Base-by-base conservation (phyloP, 2,888 invertebrate genomes). In the Athalia cordata region DNA sequence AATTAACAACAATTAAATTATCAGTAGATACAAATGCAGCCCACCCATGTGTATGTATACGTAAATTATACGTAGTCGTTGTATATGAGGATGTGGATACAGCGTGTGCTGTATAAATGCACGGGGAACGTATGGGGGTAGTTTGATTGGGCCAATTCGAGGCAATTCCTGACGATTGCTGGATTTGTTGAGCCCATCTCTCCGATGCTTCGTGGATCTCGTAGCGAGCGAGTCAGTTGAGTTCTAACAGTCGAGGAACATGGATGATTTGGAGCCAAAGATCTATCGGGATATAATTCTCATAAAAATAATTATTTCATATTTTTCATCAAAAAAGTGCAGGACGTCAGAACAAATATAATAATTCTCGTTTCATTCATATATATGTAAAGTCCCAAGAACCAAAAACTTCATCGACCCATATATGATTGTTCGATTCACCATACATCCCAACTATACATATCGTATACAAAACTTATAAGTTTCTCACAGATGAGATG, bases 131-230 rank as follows among this genome's bases (percentile, higher is more conserved):
- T 89, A 89, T 89, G 90, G 90, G 90, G 89, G 89, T 89, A 89
- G 90, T 90, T 90, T 90, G 89, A 90, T 90, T 90, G 90, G 89
- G 88, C 89, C 90, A 90, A 90, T 90, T 90, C 90, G 89, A 90
- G 89, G 90, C 90, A 90, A 90, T 90, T 90, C 90, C 89, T 90
- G 89, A 89, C 89, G 90, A 90, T 90, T 90, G 87, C 88, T 88
- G 88, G 89, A 89, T 90, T 90, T 88, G 90, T 90, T 89, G 89
- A 89, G 89, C 86, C 87, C 57, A 15, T 52, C 68, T 15, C 68
- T 11, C 4, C 29, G 68, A 50, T 66, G 52, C 29, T 29, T 29
- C 29, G 29, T 29, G 29, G 2, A 29, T 29, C 55, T 55, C 55
- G 55, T 82, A 82, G 82, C 81, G 87, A 87, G 86, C 83, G 81